Base-by-base conservation (phyloP, 2,888 invertebrate genomes). In the Polyommatus iphigenia region DNA sequence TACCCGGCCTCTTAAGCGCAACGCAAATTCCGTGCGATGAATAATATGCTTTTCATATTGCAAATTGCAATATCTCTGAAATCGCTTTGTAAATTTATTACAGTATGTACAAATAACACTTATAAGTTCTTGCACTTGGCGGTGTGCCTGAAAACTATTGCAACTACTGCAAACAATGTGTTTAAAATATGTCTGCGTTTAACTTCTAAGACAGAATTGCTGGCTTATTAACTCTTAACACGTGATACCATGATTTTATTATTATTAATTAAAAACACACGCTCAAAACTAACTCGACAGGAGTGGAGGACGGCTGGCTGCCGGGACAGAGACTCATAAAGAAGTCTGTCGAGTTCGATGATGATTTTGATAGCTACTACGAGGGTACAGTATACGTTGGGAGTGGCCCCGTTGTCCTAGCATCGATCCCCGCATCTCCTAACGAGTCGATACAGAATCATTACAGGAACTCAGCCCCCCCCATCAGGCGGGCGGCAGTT, bases 271-370 rank as follows among this genome's bases (percentile, higher is more conserved):
- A 75, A 54, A 50, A 54, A 50, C 24, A 75, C 75, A 75, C 50
- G 86, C 88, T 86, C 85, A 87, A 88, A 89, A 87, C 87, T 90
- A 90, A 89, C 83, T 87, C 90, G 84, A 88, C 88, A 94, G 94
- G 93, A 86, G 90, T 88, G 87, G 89, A 90, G 85, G 92, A 91
- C 85, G 93, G 93, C 87, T 94, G 94, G 94, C 92, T 94, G 87
- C 94, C 94, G 80, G 94, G 94, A 86, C 94, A 94, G 87, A 91
- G 94, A 87, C 89, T 94, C 85, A 91, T 93, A 91, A 92, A 89
- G 86, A 91, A 91, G 85, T 89, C 92, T 78, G 89, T 92, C 88
- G 91, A 90, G 88, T 92, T 92, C 89, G 92, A 93, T 90, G 93
- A 93, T 86, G 93, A 91, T 92, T 92, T 90, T 89, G 91, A 93